Conservation (phyloP, 2,113 vertebrate genomes). For the Vimba vimba region DNA sequence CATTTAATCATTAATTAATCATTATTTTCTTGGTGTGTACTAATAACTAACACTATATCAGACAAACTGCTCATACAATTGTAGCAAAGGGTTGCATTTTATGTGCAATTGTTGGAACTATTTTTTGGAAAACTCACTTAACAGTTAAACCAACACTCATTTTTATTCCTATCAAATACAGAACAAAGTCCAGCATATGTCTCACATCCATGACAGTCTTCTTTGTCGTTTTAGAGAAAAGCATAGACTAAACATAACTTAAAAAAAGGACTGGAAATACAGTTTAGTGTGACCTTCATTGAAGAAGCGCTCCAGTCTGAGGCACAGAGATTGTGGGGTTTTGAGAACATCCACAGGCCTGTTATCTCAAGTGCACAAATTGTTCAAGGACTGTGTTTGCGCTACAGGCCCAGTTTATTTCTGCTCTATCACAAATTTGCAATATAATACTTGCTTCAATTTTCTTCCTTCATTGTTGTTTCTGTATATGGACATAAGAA, state of each 20-base stretch:
- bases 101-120: background rate
- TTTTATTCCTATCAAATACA: background rate
- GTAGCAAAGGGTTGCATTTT: background rate
- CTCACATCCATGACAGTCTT: background rate
- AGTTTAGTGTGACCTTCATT: background rate
- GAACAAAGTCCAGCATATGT: background rate
- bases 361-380: background rate
- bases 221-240: background rate
- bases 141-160: background rate
- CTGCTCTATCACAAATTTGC: conserved; percentile 14
- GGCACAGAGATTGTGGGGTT: background rate
- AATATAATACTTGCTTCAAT: background rate
- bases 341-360: background rate
- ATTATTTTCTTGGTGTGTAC: background rate
- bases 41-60: background rate
- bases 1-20: background rate
- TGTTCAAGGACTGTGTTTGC: background rate
- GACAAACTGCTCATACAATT: background rate
- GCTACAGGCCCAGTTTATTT: background rate
- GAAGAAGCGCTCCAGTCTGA: background rate
- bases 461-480: background rate
- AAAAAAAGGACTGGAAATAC: background rate
- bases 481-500: conserved; percentile 29
- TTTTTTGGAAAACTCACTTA: background rate
- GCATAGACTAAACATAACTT: background rate